Conservation (phyloP, 1,140 invertebrate genomes). For the Periplaneta americana region DNA sequence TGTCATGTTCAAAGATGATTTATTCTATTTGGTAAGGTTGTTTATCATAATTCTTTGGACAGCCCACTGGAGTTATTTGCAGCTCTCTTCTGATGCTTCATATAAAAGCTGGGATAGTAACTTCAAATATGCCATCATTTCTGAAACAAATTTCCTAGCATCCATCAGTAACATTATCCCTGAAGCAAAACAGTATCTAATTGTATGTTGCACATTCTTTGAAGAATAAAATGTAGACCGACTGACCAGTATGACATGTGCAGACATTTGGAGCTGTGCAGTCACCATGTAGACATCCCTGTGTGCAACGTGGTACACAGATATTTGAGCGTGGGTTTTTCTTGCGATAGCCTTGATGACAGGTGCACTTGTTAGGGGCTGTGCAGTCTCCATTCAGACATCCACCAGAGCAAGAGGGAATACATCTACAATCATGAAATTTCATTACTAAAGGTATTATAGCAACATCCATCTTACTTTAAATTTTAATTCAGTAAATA, state of each 20-base stretch:
- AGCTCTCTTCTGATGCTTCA: not conserved
- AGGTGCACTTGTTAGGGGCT: constrained; percentile 46
- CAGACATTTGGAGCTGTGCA: constrained; percentile 37
- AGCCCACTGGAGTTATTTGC: not conserved
- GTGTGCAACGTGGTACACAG: constrained; percentile 35
- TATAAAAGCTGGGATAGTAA: not conserved
- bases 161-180: constrained; percentile 26
- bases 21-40: no score
- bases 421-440: constrained; percentile 29
- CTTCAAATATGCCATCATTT: not conserved
- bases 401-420: constrained; percentile 34
- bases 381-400: constrained; percentile 44
- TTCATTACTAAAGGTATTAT: no score
- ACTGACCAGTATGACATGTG: constrained; percentile 30
- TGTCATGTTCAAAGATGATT: not conserved
- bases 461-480: no score
- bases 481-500: no score
- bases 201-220: not conserved
- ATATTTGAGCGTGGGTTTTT: constrained; percentile 23
- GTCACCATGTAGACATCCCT: constrained; percentile 34
- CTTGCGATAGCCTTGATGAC: constrained; percentile 51
- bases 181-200: not conserved
- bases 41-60: not conserved
- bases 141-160: not conserved
- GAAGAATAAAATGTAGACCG: not conserved